Evolutionary conservation across 1,140 invertebrate genomes (phyloP), one percentile per base, ranked within the genome.

Genomic region (Neomicropteryx cornuta): DNA sequence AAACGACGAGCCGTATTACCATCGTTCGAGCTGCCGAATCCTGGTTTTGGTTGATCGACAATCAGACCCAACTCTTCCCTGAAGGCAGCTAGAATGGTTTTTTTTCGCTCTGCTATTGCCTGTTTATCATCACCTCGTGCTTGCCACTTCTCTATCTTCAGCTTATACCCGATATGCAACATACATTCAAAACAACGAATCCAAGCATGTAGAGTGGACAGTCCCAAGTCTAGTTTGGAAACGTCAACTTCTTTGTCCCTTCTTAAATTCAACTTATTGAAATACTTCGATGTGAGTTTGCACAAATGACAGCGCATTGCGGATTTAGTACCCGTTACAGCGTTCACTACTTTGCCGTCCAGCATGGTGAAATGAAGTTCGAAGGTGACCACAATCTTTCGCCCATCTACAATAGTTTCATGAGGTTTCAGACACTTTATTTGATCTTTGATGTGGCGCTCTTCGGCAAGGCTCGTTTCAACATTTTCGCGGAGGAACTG

Each of bases 1-100:
- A 58, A 54, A 36, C 47, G 35, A 33, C 55, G 39, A 4, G 53
- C 45, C 8, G 46, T 52, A 42, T 58, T 57, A 8, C 53, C 53
- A 23, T 48, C 46, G 43, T 56, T 58, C n/a, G 51, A 49, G 17
- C 33, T 45, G 11, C 55, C 53, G 16, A 36, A 43, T 13, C 46
- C 48, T 29, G 42, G 41, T 24, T 46, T 43, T 6, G 39, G 32
- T 21, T 32, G 11, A 39, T 60, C 52, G n/a, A 58, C 45, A 4
- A 52, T 38, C 4, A 56, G 32, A 2, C 52, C 47, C 5, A 47
- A 30, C 39, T 46, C 28, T 6, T 30, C 37, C 36, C 41, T 47
- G 44, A 57, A 59, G 30, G 21, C 28, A 38, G 47, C 22, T 47
- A 53, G 46, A 17, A 47, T 58, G 38, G 42, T 28, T 14, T 23